Evolutionary conservation across 2,113 vertebrate genomes (phyloP).

Genomic region (Sylvia atricapilla): DNA sequence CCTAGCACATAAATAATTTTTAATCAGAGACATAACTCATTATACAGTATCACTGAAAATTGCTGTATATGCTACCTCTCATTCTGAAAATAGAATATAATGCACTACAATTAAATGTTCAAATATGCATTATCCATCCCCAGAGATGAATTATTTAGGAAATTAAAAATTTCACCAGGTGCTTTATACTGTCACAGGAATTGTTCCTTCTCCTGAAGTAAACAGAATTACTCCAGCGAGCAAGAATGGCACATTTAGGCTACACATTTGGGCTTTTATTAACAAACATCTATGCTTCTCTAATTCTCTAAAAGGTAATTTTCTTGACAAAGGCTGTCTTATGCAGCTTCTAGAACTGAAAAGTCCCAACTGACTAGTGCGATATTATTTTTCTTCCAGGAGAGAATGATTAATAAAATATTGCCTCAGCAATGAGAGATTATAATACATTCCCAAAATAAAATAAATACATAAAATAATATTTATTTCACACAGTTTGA

Average conservation of each 20-base stretch:
- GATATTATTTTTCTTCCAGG: conserved; percentile 15
- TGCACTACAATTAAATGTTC: background rate
- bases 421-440: conserved; percentile 2
- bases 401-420: conserved; percentile 44
- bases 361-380: background rate
- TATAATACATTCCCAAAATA: conserved; percentile 28
- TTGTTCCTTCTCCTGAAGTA: background rate
- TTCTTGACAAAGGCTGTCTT: background rate
- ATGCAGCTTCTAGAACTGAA: background rate
- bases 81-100: background rate
- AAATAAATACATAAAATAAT: conserved; percentile 41
- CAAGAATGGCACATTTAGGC: background rate
- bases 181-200: background rate
- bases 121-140: background rate
- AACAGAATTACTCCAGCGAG: background rate
- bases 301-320: background rate
- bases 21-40: background rate
- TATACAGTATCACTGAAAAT: background rate
- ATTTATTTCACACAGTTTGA: conserved; percentile 20
- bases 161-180: background rate
- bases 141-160: background rate
- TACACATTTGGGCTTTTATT: background rate
- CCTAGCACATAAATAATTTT: background rate
- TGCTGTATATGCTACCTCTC: background rate
- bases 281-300: background rate